Conservation (phyloP, 2,113 vertebrate species). For the Natator depressus region DNA sequence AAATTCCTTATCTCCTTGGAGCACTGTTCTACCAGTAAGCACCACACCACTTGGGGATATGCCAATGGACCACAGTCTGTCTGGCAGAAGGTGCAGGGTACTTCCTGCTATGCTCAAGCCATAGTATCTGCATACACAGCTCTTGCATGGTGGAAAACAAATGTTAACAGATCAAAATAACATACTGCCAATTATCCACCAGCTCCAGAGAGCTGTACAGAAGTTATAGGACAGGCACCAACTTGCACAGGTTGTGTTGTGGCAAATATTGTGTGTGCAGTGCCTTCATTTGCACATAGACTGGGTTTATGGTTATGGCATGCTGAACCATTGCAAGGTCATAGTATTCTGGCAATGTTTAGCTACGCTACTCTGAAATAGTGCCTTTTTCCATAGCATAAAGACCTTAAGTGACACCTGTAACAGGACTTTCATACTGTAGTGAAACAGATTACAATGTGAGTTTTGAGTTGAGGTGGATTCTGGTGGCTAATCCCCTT, state of each 20-base stretch:
- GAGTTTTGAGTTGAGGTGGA: not conserved
- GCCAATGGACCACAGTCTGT: not conserved
- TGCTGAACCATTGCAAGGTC: fast-evolving
- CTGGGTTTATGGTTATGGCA: not conserved
- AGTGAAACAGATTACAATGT: not conserved
- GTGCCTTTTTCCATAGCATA: fast-evolving
- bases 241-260: fast-evolving
- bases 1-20: not conserved
- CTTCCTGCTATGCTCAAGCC: not conserved
- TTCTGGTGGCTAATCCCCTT: not conserved
- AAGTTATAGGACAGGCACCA: not conserved
- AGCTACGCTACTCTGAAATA: fast-evolving
- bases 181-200: not conserved
- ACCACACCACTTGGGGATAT: not conserved
- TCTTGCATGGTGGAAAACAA: not conserved
- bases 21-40: not conserved
- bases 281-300: not conserved
- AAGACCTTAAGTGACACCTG: fast-evolving
- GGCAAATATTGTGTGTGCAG: not conserved
- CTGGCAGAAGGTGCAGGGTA: not conserved
- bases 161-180: fast-evolving
- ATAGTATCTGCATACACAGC: not conserved
- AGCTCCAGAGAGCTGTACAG: fast-evolving
- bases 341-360: too few relatives aligned
- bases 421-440: not conserved